phyloP scores from a whole-genome alignment of 2,888 invertebrate species.

The Eumerus sabulonum region DNA sequence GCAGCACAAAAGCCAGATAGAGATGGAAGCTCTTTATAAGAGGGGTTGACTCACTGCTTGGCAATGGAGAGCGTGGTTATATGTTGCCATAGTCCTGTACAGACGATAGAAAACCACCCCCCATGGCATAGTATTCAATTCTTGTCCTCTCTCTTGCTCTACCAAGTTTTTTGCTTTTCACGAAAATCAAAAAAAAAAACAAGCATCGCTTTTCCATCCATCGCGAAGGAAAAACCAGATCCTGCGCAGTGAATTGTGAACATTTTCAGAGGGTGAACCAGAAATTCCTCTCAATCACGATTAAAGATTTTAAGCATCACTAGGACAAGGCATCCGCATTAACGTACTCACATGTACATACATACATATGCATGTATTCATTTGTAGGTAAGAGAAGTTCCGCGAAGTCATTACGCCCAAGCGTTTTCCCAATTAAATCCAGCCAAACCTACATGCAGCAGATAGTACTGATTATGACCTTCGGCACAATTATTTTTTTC shows the following conservation, averaged over 20 bases:
- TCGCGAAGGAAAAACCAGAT: conserved; percentile 31
- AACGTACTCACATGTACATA: too few relatives aligned
- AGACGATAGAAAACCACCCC: conserved; percentile 49
- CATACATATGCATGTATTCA: too few relatives aligned
- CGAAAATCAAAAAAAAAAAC: conserved; percentile 54
- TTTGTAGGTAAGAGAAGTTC: too few relatives aligned
- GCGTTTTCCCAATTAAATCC: conserved; percentile 9
- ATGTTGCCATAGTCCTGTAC: conserved; percentile 68
- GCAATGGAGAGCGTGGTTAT: conserved; percentile 48
- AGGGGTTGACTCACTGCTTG: conserved; percentile 67
- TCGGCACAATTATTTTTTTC: too few relatives aligned
- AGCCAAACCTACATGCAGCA: too few relatives aligned
- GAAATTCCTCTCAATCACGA: background rate
- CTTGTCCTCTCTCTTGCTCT: conserved; percentile 47
- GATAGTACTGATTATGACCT: too few relatives aligned
- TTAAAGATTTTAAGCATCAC: too few relatives aligned
- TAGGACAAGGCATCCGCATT: background rate
- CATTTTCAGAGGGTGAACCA: conserved; percentile 55
- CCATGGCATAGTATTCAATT: conserved; percentile 44
- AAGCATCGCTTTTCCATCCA: conserved; percentile 37
- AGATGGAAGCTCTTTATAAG: conserved; percentile 59
- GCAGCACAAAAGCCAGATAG: conserved; percentile 58
- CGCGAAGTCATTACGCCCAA: too few relatives aligned
- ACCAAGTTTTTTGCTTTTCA: conserved; percentile 27
- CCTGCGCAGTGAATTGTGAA: conserved; percentile 55